phyloP scores from a whole-genome alignment of 2,888 invertebrate genomes.

The Diarsia mendica region DNA sequence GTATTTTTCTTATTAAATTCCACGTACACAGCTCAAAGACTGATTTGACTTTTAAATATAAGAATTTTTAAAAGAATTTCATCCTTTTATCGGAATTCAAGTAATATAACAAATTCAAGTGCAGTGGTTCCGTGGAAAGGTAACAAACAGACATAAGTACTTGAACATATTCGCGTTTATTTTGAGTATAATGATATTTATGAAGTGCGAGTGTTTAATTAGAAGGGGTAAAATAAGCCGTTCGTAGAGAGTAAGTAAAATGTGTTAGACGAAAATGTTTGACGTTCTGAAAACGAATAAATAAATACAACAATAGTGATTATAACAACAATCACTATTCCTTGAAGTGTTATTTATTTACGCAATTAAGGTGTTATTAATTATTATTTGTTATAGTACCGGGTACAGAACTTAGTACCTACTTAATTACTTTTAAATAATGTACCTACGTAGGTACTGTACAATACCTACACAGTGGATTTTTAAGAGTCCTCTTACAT shows the following conservation, averaged over 20 bases:
- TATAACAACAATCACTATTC: slow-evolving; percentile 3
- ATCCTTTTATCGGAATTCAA: neutral
- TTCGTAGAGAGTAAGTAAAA: neutral
- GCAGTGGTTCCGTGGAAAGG: neutral
- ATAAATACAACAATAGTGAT: neutral
- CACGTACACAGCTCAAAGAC: neutral
- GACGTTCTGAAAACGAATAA: no score
- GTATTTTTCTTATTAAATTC: neutral
- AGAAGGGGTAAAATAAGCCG: neutral
- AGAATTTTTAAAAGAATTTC: neutral
- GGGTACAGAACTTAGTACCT: neutral
- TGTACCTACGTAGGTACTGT: neutral
- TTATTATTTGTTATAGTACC: neutral
- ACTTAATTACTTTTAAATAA: neutral
- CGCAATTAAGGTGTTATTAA: no score
- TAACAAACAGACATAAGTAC: neutral
- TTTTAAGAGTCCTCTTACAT: no score
- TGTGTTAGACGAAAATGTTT: neutral
- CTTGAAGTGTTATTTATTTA: neutral
- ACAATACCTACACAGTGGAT: no score
- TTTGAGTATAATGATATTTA: neutral
- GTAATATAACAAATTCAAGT: neutral
- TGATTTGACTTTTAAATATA: neutral
- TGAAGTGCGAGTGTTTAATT: neutral
- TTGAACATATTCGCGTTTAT: neutral